phyloP scores from a whole-genome alignment of 2,888 invertebrate genomes.

The Allolobophora icterica region DNA sequence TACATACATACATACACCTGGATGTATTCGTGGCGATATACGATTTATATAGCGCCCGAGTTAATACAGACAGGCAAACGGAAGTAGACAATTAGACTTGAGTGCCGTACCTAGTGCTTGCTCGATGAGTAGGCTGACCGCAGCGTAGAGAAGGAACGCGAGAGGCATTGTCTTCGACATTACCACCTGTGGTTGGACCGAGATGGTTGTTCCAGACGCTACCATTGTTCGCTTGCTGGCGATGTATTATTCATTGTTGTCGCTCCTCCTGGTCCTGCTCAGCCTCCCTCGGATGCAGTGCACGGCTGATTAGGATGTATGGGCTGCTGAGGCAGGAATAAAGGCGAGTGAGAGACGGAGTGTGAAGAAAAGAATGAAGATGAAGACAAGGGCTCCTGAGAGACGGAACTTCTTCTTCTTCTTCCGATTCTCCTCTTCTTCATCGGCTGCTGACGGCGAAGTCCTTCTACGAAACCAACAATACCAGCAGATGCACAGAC shows the following conservation, averaged over 20 bases:
- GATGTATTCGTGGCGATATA: too few relatives aligned
- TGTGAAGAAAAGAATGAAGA: neutral
- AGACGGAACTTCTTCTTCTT: neutral
- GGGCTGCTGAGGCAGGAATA: neutral
- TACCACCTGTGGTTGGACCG: neutral
- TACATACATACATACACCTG: too few relatives aligned
- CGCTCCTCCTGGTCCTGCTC: neutral
- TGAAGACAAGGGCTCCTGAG: neutral
- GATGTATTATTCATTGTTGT: neutral
- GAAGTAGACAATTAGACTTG: too few relatives aligned
- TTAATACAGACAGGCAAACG: too few relatives aligned
- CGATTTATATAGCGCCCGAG: too few relatives aligned
- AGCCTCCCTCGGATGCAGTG: neutral
- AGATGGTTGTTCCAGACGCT: neutral
- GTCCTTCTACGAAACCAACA: neutral
- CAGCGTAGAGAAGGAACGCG: neutral
- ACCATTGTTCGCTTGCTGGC: neutral
- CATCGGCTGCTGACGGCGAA: neutral
- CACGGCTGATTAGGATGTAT: too few relatives aligned
- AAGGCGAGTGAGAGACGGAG: neutral
- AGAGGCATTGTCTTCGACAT: neutral
- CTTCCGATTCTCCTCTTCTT: neutral
- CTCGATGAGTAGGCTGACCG: neutral
- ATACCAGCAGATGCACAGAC: neutral
- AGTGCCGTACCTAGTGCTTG: neutral